Percentiles rank a stretch among this genome's conserved stretches.
These are phyloP conservation scores for Sebastes hopkinsi DNA, from an alignment of 2,797 vertebrate species.

Conservation along the genomic window DNA sequence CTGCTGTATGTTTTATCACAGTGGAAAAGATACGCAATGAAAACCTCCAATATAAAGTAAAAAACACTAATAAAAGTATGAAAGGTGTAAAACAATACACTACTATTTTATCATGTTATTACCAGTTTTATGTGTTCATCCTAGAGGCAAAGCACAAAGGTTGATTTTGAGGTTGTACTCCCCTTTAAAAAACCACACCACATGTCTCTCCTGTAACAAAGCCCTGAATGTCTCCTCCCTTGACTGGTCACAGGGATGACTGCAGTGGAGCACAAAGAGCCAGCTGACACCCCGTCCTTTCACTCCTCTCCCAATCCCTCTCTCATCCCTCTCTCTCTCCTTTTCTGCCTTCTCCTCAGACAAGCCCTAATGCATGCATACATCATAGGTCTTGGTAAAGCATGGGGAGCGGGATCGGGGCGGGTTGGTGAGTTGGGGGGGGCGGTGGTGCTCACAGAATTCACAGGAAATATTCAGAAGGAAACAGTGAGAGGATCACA, in stretches of 20 bases:
- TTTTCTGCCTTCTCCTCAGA: conserved; percentile 72
- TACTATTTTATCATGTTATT: conserved; percentile 45
- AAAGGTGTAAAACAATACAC: conserved; percentile 6
- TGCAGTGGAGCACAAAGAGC: conserved; percentile 89
- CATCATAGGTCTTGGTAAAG: conserved; percentile 78
- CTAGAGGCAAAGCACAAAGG: conserved; percentile 62
- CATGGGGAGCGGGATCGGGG: conserved; percentile 49
- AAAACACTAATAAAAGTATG: conserved; percentile 2
- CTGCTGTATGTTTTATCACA: not conserved
- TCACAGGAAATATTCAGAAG: conserved; percentile 57
- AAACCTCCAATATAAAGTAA: conserved; percentile 1
- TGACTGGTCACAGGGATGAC: conserved; percentile 88
- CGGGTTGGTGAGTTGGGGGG: not conserved
- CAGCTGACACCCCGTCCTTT: conserved; percentile 88
- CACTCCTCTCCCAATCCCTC: conserved; percentile 84
- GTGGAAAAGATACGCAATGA: not conserved
- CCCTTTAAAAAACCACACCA: conserved; percentile 79
- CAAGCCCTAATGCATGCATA: conserved; percentile 81
- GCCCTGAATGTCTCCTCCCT: conserved; percentile 87
- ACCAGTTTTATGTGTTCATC: conserved; percentile 59
- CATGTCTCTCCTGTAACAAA: conserved; percentile 88
- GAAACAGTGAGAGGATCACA: conserved; percentile 59
- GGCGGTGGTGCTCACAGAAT: conserved; percentile 22
- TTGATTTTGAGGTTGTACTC: conserved; percentile 71
- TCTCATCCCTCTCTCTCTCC: conserved; percentile 76